Base-by-base conservation (phyloP, 2,113 vertebrate species). In the Holacanthus passer region DNA sequence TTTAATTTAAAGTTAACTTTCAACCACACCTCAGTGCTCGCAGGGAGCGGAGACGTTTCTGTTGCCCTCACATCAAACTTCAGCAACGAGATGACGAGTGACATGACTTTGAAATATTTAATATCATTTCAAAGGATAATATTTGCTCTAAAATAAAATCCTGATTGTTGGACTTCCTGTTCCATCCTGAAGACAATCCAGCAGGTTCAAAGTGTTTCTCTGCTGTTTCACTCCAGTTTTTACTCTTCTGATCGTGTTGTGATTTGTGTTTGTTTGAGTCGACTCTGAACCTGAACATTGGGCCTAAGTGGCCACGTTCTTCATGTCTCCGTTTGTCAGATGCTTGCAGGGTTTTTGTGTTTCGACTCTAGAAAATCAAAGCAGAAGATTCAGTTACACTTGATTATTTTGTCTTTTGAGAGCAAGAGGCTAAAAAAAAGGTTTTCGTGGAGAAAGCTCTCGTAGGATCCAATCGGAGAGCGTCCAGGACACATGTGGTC, bases 401-500 rank as follows among this genome's bases (percentile, higher is more conserved):
- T 37, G n/a, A n/a, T n/a, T n/a, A n/a, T n/a, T n/a, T n/a, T n/a
- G n/a, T n/a, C n/a, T n/a, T n/a, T n/a, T 37, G 35, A 8, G 35
- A 37, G 4, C 5, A 37, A 7, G 35, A 37, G 8, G 8, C 5
- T 7, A 8, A 37, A 7, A 37, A 37, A 37, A 37, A 12, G 10
- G 39, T 41, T 12, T 41, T 41, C 39, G 10, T 11, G 39, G 39
- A 41, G 39, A 41, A 10, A 41, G 35, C 41, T 56, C 35, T 32
- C 5, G 19, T 19, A 14, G 59, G 11, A 31, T 29, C n/a, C 35
- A 12, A 32, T 66, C 53, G 3, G 29, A 22, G 39, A 50, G n/a
- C 17, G 20, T 60, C 32, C 17, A 29, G 58, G 56, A 39, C 29
- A 59, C 69, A 41, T 53, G 68, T 65, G 69, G 68, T 29, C 77